phyloP scores from a whole-genome alignment of 2,888 invertebrate genomes.

The Acholoe squamosa region DNA sequence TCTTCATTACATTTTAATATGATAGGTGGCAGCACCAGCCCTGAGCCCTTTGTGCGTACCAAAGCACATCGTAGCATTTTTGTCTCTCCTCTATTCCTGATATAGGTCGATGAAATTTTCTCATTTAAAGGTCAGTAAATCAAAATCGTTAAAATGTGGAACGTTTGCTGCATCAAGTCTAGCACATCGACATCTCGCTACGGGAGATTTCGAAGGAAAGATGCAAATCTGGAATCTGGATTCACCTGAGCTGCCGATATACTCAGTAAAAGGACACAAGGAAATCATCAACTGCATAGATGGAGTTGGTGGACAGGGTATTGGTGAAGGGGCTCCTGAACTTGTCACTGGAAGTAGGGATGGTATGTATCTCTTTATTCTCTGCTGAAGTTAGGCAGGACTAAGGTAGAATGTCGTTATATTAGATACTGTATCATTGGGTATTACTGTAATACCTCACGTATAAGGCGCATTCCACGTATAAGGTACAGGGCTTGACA shows the following conservation, averaged over 20 bases:
- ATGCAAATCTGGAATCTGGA: slow-evolving; percentile 88
- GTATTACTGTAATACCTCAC: no score
- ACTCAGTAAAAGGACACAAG: slow-evolving; percentile 91
- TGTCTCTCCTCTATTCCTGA: no score
- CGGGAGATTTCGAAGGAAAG: slow-evolving; percentile 94
- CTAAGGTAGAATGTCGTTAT: no score
- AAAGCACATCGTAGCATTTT: no score
- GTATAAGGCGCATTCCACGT: no score
- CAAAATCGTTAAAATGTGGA: slow-evolving; percentile 94
- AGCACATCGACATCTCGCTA: slow-evolving; percentile 91
- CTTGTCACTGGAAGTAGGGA: slow-evolving; percentile 96
- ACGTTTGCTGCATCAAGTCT: slow-evolving; percentile 95
- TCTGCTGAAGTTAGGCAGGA: no score
- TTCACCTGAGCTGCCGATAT: slow-evolving; percentile 83
- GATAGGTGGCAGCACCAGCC: no score
- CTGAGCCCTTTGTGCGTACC: no score
- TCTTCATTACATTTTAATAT: no score
- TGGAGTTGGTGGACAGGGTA: slow-evolving; percentile 92
- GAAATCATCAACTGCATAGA: slow-evolving; percentile 95
- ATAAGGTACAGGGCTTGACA: no score
- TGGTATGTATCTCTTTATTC: slow-evolving; percentile 85
- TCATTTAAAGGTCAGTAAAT: slow-evolving; percentile 85
- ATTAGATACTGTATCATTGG: no score
- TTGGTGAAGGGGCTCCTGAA: slow-evolving; percentile 96
- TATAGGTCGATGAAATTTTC: no score